Percentiles rank a stretch among this genome's conserved stretches.
These are phyloP conservation scores for Adelges cooleyi DNA, from an alignment of 1,140 invertebrate species.

Conservation along the genomic window DNA sequence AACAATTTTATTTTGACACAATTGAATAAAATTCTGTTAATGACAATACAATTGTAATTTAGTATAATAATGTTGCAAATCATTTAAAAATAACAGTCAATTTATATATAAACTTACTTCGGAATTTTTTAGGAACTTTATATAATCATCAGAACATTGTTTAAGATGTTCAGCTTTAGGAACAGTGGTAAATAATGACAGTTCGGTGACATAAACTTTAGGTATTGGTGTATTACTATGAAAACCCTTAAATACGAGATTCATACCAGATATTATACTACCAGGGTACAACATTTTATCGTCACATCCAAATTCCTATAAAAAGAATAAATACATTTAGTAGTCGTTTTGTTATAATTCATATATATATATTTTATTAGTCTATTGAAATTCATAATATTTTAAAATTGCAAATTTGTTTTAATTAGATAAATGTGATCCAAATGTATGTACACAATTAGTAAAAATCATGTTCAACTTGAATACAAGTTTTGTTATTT, in stretches of 20 bases:
- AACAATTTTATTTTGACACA: not conserved
- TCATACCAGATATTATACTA: not conserved
- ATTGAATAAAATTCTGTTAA: constrained; percentile 6
- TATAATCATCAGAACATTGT: not conserved
- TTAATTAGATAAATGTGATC: too few species aligned
- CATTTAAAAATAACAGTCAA: too few species aligned
- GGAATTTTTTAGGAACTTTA: not conserved
- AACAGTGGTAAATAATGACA: constrained; percentile 11
- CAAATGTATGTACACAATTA: too few species aligned
- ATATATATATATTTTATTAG: too few species aligned
- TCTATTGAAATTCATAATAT: too few species aligned
- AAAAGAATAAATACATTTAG: too few species aligned
- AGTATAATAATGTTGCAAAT: too few species aligned
- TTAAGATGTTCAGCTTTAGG: constrained; percentile 5
- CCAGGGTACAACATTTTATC: constrained; percentile 9
- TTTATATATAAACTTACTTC: too few species aligned
- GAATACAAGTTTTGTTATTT: too few species aligned
- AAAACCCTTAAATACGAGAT: constrained; percentile 2
- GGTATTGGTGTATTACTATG: not conserved
- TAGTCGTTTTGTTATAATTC: too few species aligned
- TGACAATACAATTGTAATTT: not conserved
- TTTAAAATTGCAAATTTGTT: too few species aligned
- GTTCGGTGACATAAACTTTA: not conserved
- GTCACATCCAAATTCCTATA: constrained; percentile 7
- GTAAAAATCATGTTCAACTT: too few species aligned